Base-by-base conservation (phyloP, 2,888 invertebrate species). In the Chloroclystis v-ata region DNA sequence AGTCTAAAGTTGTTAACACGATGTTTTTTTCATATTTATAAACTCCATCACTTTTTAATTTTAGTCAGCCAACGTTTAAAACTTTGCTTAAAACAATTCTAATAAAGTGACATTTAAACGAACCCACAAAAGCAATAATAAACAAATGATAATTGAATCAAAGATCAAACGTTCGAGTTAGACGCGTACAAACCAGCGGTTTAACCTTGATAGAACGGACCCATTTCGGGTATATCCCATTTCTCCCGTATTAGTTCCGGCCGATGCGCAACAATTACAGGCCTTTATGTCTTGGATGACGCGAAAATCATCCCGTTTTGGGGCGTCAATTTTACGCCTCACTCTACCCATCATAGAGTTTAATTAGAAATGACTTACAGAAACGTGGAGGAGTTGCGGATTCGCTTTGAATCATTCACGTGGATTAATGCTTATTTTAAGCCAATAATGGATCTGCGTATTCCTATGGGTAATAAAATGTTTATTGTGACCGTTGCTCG, bases 171-270 rank as follows among this genome's bases (percentile, higher is more conserved):
- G 20, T 20, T 20, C 20, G 20, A 20, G 20, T 20, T 20, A 20
- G 20, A 20, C 5, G 2, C 32, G 4, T 6, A 2, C 20, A 11
- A 35, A 20, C 20, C 20, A 35, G 6, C 35, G 1, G 20, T 20
- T 35, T 24, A 35, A 20, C 20, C 20, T 35, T 20, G 25, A 37
- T 49, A 44, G 14, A 32, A 41, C 13, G 32, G 44, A 37, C 32
- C 30, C 78, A 80, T 75, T 72, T 79, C 35, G 78, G 75, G 78
- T 75, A 79, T 84, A 83, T 84, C 82, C 82, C 84, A 86, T 87
- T 85, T 84, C 82, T 80, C 72, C 73, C 86, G 81, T 80, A 82
- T 87, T 87, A 86, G 86, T 87, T 85, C 84, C 86, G 84, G 76
- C 69, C 80, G 79, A 82, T 86, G 84, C 78, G 82, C 81, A 85